Evolutionary conservation across 2,797 vertebrate species (phyloP), one percentile per base, ranked within the genome.

Genomic region (Oryzias sinensis): DNA sequence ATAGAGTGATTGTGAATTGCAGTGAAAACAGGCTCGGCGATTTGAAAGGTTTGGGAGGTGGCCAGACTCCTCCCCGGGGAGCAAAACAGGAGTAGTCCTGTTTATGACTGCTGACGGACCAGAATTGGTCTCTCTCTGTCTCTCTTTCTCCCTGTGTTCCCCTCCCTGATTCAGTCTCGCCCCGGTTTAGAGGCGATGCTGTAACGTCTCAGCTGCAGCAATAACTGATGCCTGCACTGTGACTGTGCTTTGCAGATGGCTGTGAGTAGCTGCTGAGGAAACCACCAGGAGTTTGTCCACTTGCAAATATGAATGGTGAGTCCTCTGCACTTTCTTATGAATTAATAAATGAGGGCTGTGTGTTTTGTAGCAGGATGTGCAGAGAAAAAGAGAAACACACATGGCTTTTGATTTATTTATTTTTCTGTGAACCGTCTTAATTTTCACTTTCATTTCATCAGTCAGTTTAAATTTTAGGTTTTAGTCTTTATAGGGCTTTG

Each of bases 221-320:
- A 70, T 85, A 73, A 87, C 72, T 76, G 77, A 78, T 76, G 68
- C 75, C 59, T 69, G 65, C 58, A 53, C 65, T 67, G 74, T 83
- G 61, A 62, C 78, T 86, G 64, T 88, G 81, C 85, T 84, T 82
- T 82, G 64, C 82, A 86, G 89, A 89, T 88, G 89, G 62, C 77
- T 68, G 55, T 18, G 48, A 79, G 64, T 76, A 57, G 65, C 66
- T 82, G 84, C 82, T 90, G 85, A 88, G 79, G 73, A 82, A 72
- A 14, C 62, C 53, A 20, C 56, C 53, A 8, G 78, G 74, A 90
- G 67, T 73, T 53, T 29, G 67, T 81, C 79, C 79, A 81, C 77
- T 62, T 82, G 80, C 80, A 70, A 84, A 79, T 6, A 90, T 90
- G 89, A 90, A 88, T 79, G 85, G 89, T 90, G 84, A 85, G 85